Conservation (phyloP, 2,888 invertebrate genomes). For the Torymus auratus region DNA sequence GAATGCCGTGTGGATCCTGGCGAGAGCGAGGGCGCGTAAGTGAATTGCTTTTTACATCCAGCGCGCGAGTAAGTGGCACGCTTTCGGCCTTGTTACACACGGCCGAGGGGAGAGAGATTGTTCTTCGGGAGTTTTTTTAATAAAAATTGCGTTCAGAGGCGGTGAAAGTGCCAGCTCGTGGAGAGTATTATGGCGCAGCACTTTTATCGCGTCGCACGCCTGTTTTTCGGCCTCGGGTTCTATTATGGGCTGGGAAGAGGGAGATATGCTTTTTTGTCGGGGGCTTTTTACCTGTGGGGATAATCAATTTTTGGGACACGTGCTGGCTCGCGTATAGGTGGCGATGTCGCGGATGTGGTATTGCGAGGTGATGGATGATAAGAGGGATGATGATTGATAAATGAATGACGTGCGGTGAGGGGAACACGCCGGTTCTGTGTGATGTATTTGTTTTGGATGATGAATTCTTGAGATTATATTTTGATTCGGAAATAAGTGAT, state of each 20-base stretch:
- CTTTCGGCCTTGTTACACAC: conserved; percentile 38
- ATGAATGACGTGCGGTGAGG: no score
- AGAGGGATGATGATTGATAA: not conserved
- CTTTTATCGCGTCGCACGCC: conserved; percentile 18
- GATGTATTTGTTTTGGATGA: no score
- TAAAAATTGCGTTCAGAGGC: conserved; percentile 46
- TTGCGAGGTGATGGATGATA: not conserved
- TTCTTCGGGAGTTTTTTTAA: conserved; percentile 52
- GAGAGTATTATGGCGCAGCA: conserved; percentile 46
- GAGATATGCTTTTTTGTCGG: no score
- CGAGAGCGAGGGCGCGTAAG: conserved; percentile 46
- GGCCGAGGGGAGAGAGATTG: conserved; percentile 41
- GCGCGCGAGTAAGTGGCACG: conserved; percentile 49
- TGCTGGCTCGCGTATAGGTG: no score
- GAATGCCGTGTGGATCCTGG: not conserved
- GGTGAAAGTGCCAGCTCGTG: conserved; percentile 31
- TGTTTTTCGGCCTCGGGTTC: no score
- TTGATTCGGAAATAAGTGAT: no score
- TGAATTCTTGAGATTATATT: no score
- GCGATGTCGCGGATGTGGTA: not conserved
- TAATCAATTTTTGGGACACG: no score
- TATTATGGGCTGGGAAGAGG: no score
- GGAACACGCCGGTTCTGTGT: no score
- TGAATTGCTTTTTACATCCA: conserved; percentile 58
- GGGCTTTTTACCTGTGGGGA: no score